A percentile compares a stretch with the other conserved stretches of the same genome.
Evolutionary conservation across 2,113 vertebrate species (phyloP).

Genomic region (Gallinago paraguaiae): DNA sequence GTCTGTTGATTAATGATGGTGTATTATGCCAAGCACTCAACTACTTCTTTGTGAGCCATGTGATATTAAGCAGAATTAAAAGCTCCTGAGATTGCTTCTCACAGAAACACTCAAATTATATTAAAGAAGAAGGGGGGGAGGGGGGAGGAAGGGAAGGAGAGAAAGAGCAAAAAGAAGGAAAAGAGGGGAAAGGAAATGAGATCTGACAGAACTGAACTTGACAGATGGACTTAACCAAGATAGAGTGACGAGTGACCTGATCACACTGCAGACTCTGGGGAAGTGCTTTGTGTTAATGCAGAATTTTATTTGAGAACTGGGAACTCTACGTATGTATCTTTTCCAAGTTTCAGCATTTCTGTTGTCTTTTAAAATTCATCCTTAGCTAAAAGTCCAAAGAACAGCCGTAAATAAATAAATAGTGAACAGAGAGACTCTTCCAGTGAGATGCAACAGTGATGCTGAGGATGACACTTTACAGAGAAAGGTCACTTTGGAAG

Average conservation of each 20-base stretch:
- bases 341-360: not conserved
- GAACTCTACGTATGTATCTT: not conserved
- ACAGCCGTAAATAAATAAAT: not conserved
- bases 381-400: not conserved
- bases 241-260: not conserved
- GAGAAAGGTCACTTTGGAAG: not conserved
- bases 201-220: not conserved
- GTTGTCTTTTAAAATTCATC: not conserved
- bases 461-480: not conserved
- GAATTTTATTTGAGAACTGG: not conserved
- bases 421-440: not conserved
- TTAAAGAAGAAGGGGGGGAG: not conserved
- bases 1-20: not conserved
- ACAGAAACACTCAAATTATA: not conserved
- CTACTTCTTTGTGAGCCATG: not conserved
- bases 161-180: too few relatives aligned
- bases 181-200: not conserved
- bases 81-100: not conserved
- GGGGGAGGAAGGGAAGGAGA: not conserved
- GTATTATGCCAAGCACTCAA: not conserved
- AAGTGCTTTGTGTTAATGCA: not conserved
- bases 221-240: not conserved
- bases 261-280: not conserved
- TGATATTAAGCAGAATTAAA: constrained; percentile 43
- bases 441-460: not conserved